Conservation (phyloP, 2,888 invertebrate genomes). For the Mesochorus sp. region DNA sequence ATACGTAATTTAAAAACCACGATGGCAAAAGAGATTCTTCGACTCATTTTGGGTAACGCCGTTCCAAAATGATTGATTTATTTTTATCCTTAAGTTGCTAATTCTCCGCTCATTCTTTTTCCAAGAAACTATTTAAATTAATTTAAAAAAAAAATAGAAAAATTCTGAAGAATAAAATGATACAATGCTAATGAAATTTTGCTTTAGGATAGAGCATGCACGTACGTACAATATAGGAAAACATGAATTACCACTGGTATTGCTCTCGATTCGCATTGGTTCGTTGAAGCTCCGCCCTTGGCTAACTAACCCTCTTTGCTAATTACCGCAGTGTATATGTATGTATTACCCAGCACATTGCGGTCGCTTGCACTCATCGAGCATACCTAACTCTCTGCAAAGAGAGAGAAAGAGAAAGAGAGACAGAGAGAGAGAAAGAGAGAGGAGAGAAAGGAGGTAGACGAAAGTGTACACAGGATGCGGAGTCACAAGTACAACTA, state of each 20-base stretch:
- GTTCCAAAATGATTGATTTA: too few relatives aligned
- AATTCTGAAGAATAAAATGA: too few relatives aligned
- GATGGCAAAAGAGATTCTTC: too few relatives aligned
- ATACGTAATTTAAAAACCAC: too few relatives aligned
- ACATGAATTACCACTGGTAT: constrained; percentile 56
- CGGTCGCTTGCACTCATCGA: constrained; percentile 41
- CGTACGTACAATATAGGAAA: too few relatives aligned
- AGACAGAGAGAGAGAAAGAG: neutral
- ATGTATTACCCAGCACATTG: constrained; percentile 60
- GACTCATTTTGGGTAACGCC: too few relatives aligned
- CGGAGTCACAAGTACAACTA: constrained; percentile 30
- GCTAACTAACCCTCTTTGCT: constrained; percentile 78
- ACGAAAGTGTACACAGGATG: constrained; percentile 40
- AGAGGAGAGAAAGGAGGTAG: neutral
- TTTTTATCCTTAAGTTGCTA: too few relatives aligned
- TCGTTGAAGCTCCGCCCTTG: constrained; percentile 75
- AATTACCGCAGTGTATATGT: constrained; percentile 75
- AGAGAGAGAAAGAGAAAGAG: neutral
- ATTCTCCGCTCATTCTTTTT: too few relatives aligned
- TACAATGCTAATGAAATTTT: too few relatives aligned
- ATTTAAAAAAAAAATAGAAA: too few relatives aligned
- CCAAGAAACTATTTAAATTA: too few relatives aligned
- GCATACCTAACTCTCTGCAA: neutral
- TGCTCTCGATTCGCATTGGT: constrained; percentile 71
- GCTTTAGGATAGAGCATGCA: too few relatives aligned